Evolutionary conservation across 2,888 invertebrate species (phyloP), one percentile per base, ranked within the genome.

Genomic region (Drosophila lacicola): DNA sequence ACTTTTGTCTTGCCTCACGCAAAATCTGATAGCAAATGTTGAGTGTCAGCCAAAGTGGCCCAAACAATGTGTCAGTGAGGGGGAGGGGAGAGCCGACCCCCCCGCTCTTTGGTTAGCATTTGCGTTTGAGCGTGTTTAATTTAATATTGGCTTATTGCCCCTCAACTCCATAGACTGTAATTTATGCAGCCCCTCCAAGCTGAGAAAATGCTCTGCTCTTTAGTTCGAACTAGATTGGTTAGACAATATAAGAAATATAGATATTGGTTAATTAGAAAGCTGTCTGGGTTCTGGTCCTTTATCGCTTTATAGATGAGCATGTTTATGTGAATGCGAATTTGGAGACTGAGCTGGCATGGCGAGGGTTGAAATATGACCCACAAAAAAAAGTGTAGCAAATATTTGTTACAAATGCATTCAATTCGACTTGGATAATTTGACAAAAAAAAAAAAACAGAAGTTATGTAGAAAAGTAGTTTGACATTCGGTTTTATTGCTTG

Each of bases 41-140:
- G 83, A 83, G 83, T 83, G 83, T 83, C 83, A 75, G 76, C 62
- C 82, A 77, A 87, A 87, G 87, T 83, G 83, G 87, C 80, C 80
- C 49, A 70, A 84, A 77, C 82, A 81, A 82, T 83, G 78, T 73
- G 82, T 55, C 72, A 60, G 42, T 57, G 62, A 46, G 60, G 17
- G 42, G 21, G n/a, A 2, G 34, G 14, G 36, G 17, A 17, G 17
- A 44, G 21, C 17, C 17, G 2, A 1, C 17, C 17, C 17, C 17
- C 17, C 17, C 17, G 34, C n/a, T 17, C 9, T 66, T 54, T 17
- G 33, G 41, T 13, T 14, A n/a, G 29, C 14, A 45, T 25, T 53
- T 67, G 42, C 45, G 56, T 49, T 57, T 63, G 42, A 36, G 63
- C 44, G 56, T 77, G 70, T 66, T 66, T 74, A 77, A 76, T 76